Base-by-base conservation (phyloP, 2,113 vertebrate species). In the Centropus unirufus region DNA sequence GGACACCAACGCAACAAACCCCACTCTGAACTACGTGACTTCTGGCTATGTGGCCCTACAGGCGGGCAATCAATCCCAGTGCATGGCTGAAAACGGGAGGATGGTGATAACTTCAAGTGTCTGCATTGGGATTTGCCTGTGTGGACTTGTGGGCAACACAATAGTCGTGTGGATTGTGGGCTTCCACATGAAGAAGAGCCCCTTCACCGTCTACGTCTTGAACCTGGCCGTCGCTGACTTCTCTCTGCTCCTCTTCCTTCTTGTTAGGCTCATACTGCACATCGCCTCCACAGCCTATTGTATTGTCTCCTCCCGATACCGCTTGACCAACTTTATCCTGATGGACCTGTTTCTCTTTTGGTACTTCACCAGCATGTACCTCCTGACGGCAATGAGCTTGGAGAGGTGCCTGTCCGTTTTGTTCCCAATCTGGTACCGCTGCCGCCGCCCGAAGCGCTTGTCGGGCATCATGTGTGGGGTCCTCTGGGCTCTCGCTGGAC, bases 171-270 rank as follows among this genome's bases (percentile, higher is more conserved):
- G 94, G 87, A 92, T 97, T 20, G 87, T 98, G 10, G 73, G 96
- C 78, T 97, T 96, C 77, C 95, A 91, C 39, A 90, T 95, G 52
- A 97, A 96, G 91, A 92, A 92, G 73, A 98, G 44, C 21, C 93
- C 94, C 21, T 97, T 97, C 87, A 96, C 97, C 5, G 6, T 94
- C 78, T 98, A 97, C 22, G 77, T 97, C 77, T 89, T 98, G 54
- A 98, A 97, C 59, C 75, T 98, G 94, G 95, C 98, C 15, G 15
- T 92, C 12, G 93, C 97, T 4, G 97, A 98, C 69, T 82, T 88
- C 20, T 83, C 68, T 84, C 34, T 97, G 90, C 88, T 81, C 29
- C 32, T 80, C 2, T 17, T 72, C 19, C 11, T 64, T 34, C 24
- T 81, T 30, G 21, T 36, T 30, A 11, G 12, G 15, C 13, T 21